Base-by-base conservation (phyloP, 2,113 vertebrate genomes). In the Notothenia coriiceps region DNA sequence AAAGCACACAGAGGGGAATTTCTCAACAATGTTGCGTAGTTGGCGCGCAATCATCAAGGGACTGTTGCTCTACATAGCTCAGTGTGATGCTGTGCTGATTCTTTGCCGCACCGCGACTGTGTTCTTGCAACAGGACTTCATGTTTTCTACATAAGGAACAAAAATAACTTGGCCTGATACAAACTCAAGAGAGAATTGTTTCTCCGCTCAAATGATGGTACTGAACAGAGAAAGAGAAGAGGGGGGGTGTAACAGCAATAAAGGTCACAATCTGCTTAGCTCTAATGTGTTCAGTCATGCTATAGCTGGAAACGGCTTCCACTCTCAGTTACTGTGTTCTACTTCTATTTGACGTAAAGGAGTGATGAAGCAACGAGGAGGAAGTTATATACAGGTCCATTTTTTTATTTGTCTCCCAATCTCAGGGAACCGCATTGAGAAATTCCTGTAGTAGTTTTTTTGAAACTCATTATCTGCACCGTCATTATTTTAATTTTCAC, bases 11-110 rank as follows among this genome's bases (percentile, higher is more conserved):
- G 25, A 20, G 18, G n/a, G 56, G 50, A 10, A 56, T 61, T 61
- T 79, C 51, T 82, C 17, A 17, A 70, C 20, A 47, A 50, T 63
- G 72, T 54, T 80, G 52, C 25, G 0, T 64, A 40, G 52, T 40
- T 61, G 50, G 9, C 0, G 13, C 3, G 9, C 20, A 78, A 70
- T 50, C 74, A 73, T 77, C 82, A 86, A 60, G 74, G 52, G 70
- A 80, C 56, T 29, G 74, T 62, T 67, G 60, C 79, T 86, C 12
- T 82, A 71, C 79, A 85, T 81, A 85, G 67, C 77, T 74, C 74
- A 35, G 43, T 68, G 35, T 40, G 73, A 77, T 51, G 66, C 77
- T 60, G 50, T 66, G 29, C 65, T 68, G 67, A 79, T 63, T 50
- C 50, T 66, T 54, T 47, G 66, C 47, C 35, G 1, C 29, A n/a